Evolutionary conservation across 2,797 vertebrate genomes (phyloP).

Genomic region (Rhinogobio ventralis): DNA sequence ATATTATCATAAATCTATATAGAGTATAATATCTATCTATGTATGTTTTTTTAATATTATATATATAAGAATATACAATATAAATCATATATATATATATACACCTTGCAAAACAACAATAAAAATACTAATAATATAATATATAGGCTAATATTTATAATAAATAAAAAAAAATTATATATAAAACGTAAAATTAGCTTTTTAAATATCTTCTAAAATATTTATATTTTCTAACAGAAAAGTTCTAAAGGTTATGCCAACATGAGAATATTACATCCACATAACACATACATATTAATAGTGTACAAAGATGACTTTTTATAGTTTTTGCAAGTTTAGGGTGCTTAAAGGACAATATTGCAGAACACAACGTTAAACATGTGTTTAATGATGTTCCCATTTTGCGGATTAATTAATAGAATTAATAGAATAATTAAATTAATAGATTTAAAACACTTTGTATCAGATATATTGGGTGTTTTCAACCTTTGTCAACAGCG

Average conservation of each 20-base stretch:
- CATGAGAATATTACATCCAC: too few species aligned
- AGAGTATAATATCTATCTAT: not conserved
- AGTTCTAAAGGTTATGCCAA: not conserved
- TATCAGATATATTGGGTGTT: not conserved
- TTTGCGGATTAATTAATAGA: too few species aligned
- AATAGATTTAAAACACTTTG: not conserved
- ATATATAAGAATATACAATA: too few species aligned
- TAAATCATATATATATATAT: too few species aligned
- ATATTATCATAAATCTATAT: not conserved
- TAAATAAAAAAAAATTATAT: not conserved
- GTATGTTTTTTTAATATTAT: not conserved
- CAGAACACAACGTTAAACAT: not conserved
- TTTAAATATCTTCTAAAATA: not conserved
- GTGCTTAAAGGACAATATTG: not conserved
- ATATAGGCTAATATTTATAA: not conserved
- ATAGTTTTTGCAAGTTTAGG: not conserved
- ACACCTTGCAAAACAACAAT: not conserved
- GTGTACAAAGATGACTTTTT: not conserved
- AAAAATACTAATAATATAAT: not conserved
- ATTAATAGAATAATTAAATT: too few species aligned
- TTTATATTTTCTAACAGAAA: not conserved
- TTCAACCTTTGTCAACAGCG: constrained; percentile 9
- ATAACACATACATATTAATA: not conserved
- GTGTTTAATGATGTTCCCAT: not conserved
- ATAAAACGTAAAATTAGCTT: not conserved